Evolutionary conservation across 2,888 invertebrate genomes (phyloP).

Genomic region (Hyles lineata): DNA sequence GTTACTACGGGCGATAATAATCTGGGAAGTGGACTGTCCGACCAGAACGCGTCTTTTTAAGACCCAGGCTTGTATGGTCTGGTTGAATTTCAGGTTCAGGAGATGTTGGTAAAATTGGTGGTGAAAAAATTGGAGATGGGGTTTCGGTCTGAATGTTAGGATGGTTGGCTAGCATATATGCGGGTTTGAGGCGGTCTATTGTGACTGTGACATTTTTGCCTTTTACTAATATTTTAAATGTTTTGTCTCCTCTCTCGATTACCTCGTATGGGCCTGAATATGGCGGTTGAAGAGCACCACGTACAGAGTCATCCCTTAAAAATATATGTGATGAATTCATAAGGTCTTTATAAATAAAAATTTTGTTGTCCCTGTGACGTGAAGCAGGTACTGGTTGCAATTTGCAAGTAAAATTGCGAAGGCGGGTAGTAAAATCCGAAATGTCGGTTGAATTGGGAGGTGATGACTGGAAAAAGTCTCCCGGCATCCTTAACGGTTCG

Average conservation of each 20-base stretch:
- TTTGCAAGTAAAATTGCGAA: background rate
- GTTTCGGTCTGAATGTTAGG: background rate
- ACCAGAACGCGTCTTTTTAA: slow-evolving; percentile 1
- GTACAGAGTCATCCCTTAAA: slow-evolving; percentile 27
- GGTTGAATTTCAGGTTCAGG: too few species aligned
- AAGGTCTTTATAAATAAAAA: too few species aligned
- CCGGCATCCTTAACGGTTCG: slow-evolving; percentile 25
- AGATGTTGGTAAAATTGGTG: background rate
- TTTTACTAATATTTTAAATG: background rate
- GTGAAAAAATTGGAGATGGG: background rate
- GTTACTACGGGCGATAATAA: slow-evolving; percentile 10
- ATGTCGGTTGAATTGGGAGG: background rate
- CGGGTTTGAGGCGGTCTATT: slow-evolving; percentile 3
- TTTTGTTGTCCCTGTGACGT: slow-evolving; percentile 29
- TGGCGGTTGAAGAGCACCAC: slow-evolving; percentile 4
- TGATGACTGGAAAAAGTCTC: slow-evolving; percentile 21
- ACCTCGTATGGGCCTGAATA: background rate
- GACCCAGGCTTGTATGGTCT: background rate
- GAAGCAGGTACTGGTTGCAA: slow-evolving; percentile 25
- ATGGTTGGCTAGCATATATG: background rate
- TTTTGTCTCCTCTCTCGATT: background rate
- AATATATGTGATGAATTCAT: slow-evolving; percentile 31
- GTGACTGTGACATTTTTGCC: background rate
- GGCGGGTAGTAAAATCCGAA: slow-evolving; percentile 1
- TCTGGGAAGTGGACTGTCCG: slow-evolving; percentile 8